Conservation (phyloP, 2,113 vertebrate species). For the Pollachius pollachius region DNA sequence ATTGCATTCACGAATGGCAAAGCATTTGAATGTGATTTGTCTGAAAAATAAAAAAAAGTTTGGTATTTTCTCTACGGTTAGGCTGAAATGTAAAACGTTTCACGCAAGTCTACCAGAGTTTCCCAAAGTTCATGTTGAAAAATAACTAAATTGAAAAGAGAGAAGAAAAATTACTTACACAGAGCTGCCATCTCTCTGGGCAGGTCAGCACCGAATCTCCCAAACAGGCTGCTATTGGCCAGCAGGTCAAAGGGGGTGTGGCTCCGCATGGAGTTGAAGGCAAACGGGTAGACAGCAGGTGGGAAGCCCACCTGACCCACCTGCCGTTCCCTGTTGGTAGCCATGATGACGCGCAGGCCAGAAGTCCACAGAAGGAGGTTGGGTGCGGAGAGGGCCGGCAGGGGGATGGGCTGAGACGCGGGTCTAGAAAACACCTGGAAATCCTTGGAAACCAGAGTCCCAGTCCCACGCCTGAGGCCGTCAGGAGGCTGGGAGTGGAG, state of each 20-base stretch:
- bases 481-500: conserved; percentile 16
- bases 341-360: conserved; percentile 71
- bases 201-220: conserved; percentile 86
- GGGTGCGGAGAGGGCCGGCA: background rate
- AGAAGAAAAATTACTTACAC: conserved; percentile 77
- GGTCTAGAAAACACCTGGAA: conserved; percentile 37
- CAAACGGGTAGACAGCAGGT: conserved; percentile 85
- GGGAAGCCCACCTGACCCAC: conserved; percentile 86
- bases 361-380: conserved; percentile 49
- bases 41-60: no score
- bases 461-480: conserved; percentile 10
- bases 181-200: conserved; percentile 93
- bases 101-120: conserved; percentile 3
- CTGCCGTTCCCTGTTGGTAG: conserved; percentile 87
- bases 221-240: conserved; percentile 82
- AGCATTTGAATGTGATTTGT: conserved; percentile 41
- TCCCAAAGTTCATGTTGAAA: conserved; percentile 8
- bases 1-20: conserved; percentile 15
- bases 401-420: no score
- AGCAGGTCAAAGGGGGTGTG: conserved; percentile 89
- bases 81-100: conserved; percentile 28
- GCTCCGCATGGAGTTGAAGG: conserved; percentile 86
- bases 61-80: conserved; percentile 8
- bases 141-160: background rate
- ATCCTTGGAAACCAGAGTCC: conserved; percentile 15